Evolutionary conservation across 1,140 invertebrate species (phyloP).

Genomic region (Caenorhabditis inopinata): DNA sequence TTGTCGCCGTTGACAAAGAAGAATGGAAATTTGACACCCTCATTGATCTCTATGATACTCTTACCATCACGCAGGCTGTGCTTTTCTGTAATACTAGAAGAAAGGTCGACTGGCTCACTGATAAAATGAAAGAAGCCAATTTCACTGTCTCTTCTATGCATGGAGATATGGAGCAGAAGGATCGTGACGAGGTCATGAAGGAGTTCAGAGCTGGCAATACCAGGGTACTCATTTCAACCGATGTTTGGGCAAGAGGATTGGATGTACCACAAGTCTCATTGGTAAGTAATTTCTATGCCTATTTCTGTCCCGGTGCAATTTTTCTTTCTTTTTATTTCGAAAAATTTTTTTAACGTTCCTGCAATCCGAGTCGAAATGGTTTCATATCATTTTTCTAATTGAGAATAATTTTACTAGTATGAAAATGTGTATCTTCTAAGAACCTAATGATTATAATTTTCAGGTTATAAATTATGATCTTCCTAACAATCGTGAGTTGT

Average conservation of each 20-base stretch:
- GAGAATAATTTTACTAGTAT: no score
- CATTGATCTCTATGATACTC: constrained; percentile 97
- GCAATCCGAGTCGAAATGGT: no score
- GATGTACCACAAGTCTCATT: constrained; percentile 97
- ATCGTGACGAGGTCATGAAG: constrained; percentile 98
- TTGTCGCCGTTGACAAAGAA: constrained; percentile 97
- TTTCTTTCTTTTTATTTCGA: no score
- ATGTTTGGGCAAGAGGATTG: constrained; percentile 98
- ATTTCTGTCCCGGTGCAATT: no score
- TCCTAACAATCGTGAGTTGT: constrained; percentile 98
- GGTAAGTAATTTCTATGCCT: no score
- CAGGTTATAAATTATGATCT: constrained; percentile 94
- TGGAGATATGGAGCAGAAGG: constrained; percentile 99
- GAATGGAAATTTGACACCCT: constrained; percentile 99
- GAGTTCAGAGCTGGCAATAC: constrained; percentile 91
- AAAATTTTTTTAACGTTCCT: no score
- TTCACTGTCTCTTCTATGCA: constrained; percentile 99
- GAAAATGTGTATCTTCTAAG: no score
- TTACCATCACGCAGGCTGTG: constrained; percentile 98
- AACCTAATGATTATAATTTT: background rate
- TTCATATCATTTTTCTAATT: no score
- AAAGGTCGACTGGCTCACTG: constrained; percentile 95
- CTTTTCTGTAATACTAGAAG: constrained; percentile 99
- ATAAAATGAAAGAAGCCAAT: constrained; percentile 97
- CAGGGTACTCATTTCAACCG: constrained; percentile 95